Evolutionary conservation across 2,113 vertebrate species (phyloP).

Genomic region (Scomber scombrus): DNA sequence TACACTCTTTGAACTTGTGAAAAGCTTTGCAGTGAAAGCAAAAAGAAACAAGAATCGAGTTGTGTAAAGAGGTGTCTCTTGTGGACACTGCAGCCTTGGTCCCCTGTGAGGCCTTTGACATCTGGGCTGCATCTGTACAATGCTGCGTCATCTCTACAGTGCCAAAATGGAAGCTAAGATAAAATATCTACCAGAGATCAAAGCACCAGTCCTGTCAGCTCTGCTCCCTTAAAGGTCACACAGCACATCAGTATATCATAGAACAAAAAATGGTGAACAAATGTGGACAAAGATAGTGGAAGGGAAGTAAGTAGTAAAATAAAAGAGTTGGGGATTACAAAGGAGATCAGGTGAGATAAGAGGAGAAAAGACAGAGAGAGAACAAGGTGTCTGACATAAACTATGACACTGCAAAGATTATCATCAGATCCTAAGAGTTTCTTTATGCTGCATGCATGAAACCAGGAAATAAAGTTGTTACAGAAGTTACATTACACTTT

Average conservation of each 20-base stretch:
- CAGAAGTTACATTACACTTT: slow-evolving; percentile 2
- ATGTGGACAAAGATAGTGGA: slow-evolving; percentile 6
- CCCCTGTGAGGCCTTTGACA: slow-evolving; percentile 46
- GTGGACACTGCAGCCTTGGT: slow-evolving; percentile 14
- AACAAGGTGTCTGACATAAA: slow-evolving; percentile 39
- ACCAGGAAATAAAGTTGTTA: neutral
- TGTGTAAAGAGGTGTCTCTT: slow-evolving; percentile 21
- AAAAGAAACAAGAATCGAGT: slow-evolving; percentile 2
- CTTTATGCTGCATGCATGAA: slow-evolving; percentile 12
- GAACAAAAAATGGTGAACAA: slow-evolving; percentile 32
- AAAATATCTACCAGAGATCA: slow-evolving; percentile 62
- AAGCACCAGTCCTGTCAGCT: slow-evolving; percentile 53
- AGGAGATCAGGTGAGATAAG: slow-evolving; percentile 34
- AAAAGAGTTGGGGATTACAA: slow-evolving; percentile 32
- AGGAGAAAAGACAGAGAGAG: slow-evolving; percentile 5
- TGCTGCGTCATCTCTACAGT: slow-evolving; percentile 29
- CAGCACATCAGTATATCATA: slow-evolving; percentile 44
- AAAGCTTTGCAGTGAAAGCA: slow-evolving; percentile 29
- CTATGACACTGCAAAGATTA: slow-evolving; percentile 17
- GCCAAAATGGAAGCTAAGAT: slow-evolving; percentile 39
- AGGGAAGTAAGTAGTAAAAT: slow-evolving; percentile 29
- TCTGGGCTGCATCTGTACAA: slow-evolving; percentile 33
- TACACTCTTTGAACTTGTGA: slow-evolving; percentile 31
- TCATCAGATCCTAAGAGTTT: neutral
- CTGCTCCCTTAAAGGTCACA: slow-evolving; percentile 59